Conservation (phyloP, 2,888 invertebrate species). For the Branchellion lobata region DNA sequence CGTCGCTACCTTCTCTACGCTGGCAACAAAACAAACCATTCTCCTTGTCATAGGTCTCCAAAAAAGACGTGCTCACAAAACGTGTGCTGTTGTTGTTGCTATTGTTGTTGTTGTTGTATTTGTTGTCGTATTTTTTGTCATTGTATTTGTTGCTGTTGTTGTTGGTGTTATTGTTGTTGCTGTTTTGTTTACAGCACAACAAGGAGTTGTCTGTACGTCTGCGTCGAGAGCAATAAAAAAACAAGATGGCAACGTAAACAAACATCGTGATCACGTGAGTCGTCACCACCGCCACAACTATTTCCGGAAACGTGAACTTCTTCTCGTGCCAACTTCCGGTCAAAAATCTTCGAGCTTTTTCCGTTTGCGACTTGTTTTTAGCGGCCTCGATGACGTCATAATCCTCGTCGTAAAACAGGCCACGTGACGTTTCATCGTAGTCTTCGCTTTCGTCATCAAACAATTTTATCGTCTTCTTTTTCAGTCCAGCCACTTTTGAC, state of each 20-base stretch:
- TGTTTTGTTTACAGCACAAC: conserved; percentile 10
- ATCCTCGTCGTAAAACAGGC: no score
- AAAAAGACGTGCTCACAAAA: conserved; percentile 6
- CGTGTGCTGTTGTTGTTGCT: conserved; percentile 5
- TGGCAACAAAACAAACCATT: neutral
- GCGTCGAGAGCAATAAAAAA: conserved; percentile 38
- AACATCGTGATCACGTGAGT: conserved; percentile 42
- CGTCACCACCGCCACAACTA: conserved; percentile 32
- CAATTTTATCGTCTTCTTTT: neutral
- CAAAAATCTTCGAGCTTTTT: conserved; percentile 2
- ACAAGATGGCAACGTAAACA: conserved; percentile 41
- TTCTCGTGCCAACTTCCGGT: conserved; percentile 26
- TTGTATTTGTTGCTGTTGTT: neutral
- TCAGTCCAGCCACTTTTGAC: neutral
- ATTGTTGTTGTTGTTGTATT: neutral
- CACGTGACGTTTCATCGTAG: no score
- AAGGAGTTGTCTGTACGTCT: neutral
- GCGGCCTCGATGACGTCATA: neutral
- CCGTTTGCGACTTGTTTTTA: neutral
- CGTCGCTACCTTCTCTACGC: conserved; percentile 1
- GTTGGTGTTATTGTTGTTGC: neutral
- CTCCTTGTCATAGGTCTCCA: conserved; percentile 4
- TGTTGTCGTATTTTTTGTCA: neutral
- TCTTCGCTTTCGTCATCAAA: neutral
- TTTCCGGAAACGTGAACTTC: conserved; percentile 40